Evolutionary conservation across 2,797 vertebrate genomes (phyloP).

Genomic region (Petrocephalus sullivani): DNA sequence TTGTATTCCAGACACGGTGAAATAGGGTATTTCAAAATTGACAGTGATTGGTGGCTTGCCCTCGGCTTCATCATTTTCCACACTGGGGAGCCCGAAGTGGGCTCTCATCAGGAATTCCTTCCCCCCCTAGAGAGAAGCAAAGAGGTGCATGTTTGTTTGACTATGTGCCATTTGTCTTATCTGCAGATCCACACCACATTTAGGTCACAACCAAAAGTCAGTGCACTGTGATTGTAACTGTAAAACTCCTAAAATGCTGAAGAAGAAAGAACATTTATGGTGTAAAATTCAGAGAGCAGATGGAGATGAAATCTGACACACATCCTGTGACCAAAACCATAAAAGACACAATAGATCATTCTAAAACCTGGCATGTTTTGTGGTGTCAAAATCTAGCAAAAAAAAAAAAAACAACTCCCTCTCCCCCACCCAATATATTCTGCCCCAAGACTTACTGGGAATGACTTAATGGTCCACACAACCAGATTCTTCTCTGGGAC

Average conservation of each 20-base stretch:
- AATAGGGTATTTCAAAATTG: slow-evolving; percentile 94
- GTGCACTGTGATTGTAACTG: background rate
- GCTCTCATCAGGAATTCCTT: slow-evolving; percentile 90
- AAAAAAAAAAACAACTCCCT: background rate
- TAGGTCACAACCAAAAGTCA: background rate
- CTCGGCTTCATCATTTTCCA: slow-evolving; percentile 80
- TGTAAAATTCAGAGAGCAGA: background rate
- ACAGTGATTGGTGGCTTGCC: slow-evolving; percentile 85
- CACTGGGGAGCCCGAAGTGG: slow-evolving; percentile 87
- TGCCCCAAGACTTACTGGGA: slow-evolving; percentile 70
- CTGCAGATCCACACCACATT: background rate
- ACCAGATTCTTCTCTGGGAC: slow-evolving; percentile 83
- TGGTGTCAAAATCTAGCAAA: background rate
- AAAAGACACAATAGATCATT: background rate
- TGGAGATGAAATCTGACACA: background rate
- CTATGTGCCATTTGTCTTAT: background rate
- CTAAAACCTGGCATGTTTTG: background rate
- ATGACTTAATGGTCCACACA: slow-evolving; percentile 90
- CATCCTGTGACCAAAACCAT: background rate
- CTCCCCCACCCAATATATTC: background rate
- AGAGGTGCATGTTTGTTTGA: background rate
- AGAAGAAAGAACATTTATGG: background rate
- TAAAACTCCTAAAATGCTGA: background rate
- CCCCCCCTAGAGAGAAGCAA: slow-evolving; percentile 63
- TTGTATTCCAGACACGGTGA: slow-evolving; percentile 93